Base-by-base conservation (phyloP, 1,140 invertebrate genomes). In the Papilio polytes region DNA sequence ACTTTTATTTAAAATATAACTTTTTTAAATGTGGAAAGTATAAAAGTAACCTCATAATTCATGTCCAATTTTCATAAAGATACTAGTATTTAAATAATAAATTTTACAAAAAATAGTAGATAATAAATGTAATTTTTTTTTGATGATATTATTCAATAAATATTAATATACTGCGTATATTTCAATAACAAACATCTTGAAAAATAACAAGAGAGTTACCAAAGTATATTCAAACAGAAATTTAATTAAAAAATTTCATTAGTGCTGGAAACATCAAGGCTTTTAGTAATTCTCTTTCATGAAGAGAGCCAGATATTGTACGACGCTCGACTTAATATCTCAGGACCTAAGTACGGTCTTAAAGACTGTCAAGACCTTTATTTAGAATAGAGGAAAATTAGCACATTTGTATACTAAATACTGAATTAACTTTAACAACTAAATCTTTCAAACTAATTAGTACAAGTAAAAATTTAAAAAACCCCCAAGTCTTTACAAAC, bases 211-310 rank as follows among this genome's bases (percentile, higher is more conserved):
- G 15, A 53, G 15, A 48, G 3, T 8, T 63, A 63, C 9, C 10
- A 63, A 63, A 63, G 59, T 26, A 12, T 63, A 2, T 22, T 13
- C 59, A 63, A 63, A 63, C 59, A 63, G 22, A 63, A 63, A 63
- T 63, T 63, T 63, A 63, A 63, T 63, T 63, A 26, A 26, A 63
- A 63, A 63, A 12, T 26, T 63, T 63, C 59, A 63, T 63, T 63
- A 63, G 59, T 26, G 22, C 59, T 63, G 59, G 1, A 63, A 63
- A 63, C 59, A 63, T 63, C 22, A 26, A 22, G 59, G 10, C 9
- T 63, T 12, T 63, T 26, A 63, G 59, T 63, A 63, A 63, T 63
- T 63, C 59, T 13, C 22, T 63, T 63, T 63, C 12, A 63, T 63
- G 59, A 59, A 59, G 59, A n/a, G 59, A 13, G 10, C 13, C 10